Base-by-base conservation (phyloP, 2,888 invertebrate genomes). In the Lottia scabra region DNA sequence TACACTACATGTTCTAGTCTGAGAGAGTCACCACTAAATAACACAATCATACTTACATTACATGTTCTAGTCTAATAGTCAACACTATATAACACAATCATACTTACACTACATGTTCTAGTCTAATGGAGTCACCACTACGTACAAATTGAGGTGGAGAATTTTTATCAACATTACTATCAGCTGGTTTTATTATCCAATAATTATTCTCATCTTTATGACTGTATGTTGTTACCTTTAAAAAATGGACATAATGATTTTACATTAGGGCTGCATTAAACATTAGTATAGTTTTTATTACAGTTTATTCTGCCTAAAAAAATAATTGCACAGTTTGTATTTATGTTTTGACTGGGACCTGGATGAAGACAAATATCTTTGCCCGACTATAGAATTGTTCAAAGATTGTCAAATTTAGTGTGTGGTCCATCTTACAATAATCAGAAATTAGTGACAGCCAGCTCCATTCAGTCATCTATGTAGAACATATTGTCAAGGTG, bases 201-300 rank as follows among this genome's bases (percentile, higher is more conserved):
- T 94, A 93, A 90, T 98, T 98, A 90, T 98, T 98, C 76, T 96
- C 96, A 89, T 98, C 98, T 91, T 98, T 98, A 89, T 98, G 98
- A 0, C 96, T 96, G 90, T 98, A 98, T 0, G 97, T 96, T 46
- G 98, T 98, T 77, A 98, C 93, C 96, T 96, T 85, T 66, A 85
- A 83, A 77, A 65, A 44, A 65, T 5, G 19, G 30, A 19, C 38
- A 38, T 38, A 30, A 30, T 30, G 30, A 30, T 30, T n/a, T n/a
- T n/a, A n/a, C n/a, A n/a, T n/a, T n/a, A n/a, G n/a, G n/a, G n/a
- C n/a, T n/a, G n/a, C n/a, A n/a, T n/a, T n/a, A n/a, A n/a, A n/a
- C n/a, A n/a, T n/a, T n/a, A n/a, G n/a, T n/a, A n/a, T n/a, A n/a
- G n/a, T n/a, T n/a, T n/a, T n/a, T n/a, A n/a, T n/a, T n/a, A n/a